Evolutionary conservation across 2,888 invertebrate genomes (phyloP).

Genomic region (Scotopteryx bipunctaria): DNA sequence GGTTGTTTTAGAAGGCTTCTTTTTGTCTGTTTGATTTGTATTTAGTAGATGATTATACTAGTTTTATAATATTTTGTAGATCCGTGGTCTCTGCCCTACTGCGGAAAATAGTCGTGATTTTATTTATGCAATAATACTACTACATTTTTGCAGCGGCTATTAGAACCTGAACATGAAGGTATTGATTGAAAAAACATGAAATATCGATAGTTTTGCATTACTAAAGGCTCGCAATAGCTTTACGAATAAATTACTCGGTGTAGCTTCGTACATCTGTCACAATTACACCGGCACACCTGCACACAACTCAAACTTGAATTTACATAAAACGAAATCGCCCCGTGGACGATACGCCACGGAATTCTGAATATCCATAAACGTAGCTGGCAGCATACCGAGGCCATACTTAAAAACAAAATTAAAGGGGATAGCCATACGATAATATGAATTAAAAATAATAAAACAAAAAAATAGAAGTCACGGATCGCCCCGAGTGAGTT

Average conservation of each 20-base stretch:
- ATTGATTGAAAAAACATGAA: slow-evolving; percentile 8
- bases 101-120: too few species aligned
- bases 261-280: slow-evolving; percentile 68
- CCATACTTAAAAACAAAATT: slow-evolving; percentile 84
- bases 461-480: slow-evolving; percentile 82
- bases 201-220: slow-evolving; percentile 13
- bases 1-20: too few species aligned
- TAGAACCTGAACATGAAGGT: not conserved
- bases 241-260: slow-evolving; percentile 26
- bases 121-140: too few species aligned
- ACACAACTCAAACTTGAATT: slow-evolving; percentile 53
- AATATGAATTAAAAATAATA: slow-evolving; percentile 84
- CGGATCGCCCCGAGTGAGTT: slow-evolving; percentile 81
- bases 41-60: too few species aligned
- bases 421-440: slow-evolving; percentile 83
- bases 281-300: slow-evolving; percentile 65
- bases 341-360: slow-evolving; percentile 73
- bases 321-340: slow-evolving; percentile 77
- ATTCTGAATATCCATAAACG: slow-evolving; percentile 81
- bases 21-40: too few species aligned
- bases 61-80: too few species aligned
- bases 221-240: not conserved
- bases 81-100: too few species aligned
- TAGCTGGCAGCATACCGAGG: slow-evolving; percentile 80
- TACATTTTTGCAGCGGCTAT: too few species aligned